Evolutionary conservation across 2,797 vertebrate genomes (phyloP), one percentile per base, ranked within the genome.

Genomic region (Manis crassicaudata): DNA sequence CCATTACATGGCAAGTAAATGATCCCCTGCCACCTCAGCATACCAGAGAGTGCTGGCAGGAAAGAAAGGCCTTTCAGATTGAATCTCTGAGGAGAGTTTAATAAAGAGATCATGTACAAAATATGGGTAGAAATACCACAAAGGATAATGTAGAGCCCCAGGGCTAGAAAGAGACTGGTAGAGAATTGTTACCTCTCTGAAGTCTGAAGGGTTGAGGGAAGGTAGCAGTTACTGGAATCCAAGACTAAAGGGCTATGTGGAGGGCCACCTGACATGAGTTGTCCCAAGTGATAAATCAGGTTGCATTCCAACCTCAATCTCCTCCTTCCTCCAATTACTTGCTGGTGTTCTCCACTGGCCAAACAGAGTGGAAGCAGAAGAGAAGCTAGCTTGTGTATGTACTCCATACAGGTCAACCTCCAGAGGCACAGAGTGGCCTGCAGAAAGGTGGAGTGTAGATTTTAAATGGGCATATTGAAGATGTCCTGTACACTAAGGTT

Each of bases 11-110:
- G 20, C 87, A 93, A 54, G 75, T n/a, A 70, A 88, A 35, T 65
- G 27, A 92, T 80, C 50, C 56, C 20, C 56, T 79, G 60, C 40
- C 40, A 52, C 76, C n/a, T 85, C 75, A 52, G 21, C 25, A n/a
- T 90, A 73, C 46, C 43, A 56, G 20, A 68, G 92, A 60, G 27
- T 54, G 46, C 86, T 92, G 88, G n/a, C 16, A 94, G 90, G 80
- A 96, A 95, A 92, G n/a, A 63, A 20, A 63, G 35, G 60, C 25
- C 60, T 89, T 80, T 94, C 80, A 32, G 40, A 89, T 0, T 43
- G 73, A 50, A 63, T 86, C 52, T 58, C 40, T 46, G 54, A 87
- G 54, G 23, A 87, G 6, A 63, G 43, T 72, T 52, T 80, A 76
- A 37, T 46, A 88, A 85, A 79, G 37, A 85, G 13, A 29, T 35